These are phyloP conservation scores for Elachura formosa DNA, from an alignment of 2,113 vertebrate genomes.

Conservation along the genomic window DNA sequence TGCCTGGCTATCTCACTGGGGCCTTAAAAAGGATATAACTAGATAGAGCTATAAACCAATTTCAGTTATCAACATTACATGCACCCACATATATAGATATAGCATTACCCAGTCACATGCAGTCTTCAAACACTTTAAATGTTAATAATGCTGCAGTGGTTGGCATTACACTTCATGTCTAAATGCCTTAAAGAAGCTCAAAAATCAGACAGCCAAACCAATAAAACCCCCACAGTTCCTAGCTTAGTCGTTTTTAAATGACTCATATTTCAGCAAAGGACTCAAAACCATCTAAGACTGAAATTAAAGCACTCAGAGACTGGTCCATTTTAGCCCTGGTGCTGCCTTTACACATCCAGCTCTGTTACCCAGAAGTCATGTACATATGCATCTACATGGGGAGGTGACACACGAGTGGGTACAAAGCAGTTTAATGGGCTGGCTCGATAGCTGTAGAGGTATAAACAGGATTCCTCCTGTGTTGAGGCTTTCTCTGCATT, in stretches of 20 bases:
- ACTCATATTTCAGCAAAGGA: conserved; percentile 1
- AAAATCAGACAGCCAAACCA: conserved; percentile 12
- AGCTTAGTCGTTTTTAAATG: not conserved
- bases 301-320: not conserved
- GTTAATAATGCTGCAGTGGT: not conserved
- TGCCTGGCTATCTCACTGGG: not conserved
- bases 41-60: not conserved
- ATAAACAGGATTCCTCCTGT: not conserved
- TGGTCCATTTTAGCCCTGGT: not conserved
- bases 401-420: not conserved
- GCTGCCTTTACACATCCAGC: not conserved
- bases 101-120: not conserved
- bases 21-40: not conserved
- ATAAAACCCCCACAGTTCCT: not conserved
- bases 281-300: not conserved
- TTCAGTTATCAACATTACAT: not conserved
- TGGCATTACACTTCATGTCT: not conserved
- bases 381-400: not conserved
- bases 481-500: not conserved
- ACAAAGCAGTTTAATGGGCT: conserved; percentile 5
- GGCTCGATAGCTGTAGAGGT: not conserved
- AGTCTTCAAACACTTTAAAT: not conserved
- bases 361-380: not conserved
- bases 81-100: not conserved
- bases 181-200: conserved; percentile 37